These are phyloP conservation scores for Dromiciops gliroides DNA, from an alignment of 2,113 vertebrate genomes.

Conservation along the genomic window DNA sequence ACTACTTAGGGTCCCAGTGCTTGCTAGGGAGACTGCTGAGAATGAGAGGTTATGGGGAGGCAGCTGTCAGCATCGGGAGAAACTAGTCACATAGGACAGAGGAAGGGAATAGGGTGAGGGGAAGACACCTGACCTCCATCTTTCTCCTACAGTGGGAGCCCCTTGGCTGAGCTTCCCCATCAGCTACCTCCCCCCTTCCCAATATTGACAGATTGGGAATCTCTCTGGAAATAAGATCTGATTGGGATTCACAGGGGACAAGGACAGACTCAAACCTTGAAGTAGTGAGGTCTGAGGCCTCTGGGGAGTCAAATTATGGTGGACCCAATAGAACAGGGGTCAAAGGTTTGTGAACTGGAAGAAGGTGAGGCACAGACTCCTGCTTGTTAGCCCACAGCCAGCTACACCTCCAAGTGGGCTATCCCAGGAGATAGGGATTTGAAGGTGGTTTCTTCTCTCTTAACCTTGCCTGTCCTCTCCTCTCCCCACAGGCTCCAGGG, in stretches of 20 bases:
- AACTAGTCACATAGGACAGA: too few relatives aligned
- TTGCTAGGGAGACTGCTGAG: neutral
- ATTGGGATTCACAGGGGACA: neutral
- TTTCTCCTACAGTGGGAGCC: neutral
- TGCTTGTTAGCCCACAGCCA: neutral
- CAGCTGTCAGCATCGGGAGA: too few relatives aligned
- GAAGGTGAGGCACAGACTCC: neutral
- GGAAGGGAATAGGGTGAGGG: too few relatives aligned
- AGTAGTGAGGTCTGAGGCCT: too few relatives aligned
- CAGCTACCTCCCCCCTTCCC: neutral
- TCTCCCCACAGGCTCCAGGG: slow-evolving; percentile 20
- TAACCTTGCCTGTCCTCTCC: slow-evolving; percentile 42
- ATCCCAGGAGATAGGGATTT: neutral
- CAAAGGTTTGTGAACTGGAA: neutral
- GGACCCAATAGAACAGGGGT: neutral
- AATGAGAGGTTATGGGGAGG: too few relatives aligned
- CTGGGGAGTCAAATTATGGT: slow-evolving; percentile 13
- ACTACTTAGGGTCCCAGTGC: neutral
- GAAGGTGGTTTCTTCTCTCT: neutral
- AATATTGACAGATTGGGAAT: neutral
- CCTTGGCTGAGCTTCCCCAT: neutral
- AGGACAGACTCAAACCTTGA: neutral
- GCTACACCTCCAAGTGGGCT: neutral
- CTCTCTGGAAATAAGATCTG: slow-evolving; percentile 8
- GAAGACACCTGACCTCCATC: neutral